Evolutionary conservation across 2,888 invertebrate genomes (phyloP).

Genomic region (Drosophila sordidapex): DNA sequence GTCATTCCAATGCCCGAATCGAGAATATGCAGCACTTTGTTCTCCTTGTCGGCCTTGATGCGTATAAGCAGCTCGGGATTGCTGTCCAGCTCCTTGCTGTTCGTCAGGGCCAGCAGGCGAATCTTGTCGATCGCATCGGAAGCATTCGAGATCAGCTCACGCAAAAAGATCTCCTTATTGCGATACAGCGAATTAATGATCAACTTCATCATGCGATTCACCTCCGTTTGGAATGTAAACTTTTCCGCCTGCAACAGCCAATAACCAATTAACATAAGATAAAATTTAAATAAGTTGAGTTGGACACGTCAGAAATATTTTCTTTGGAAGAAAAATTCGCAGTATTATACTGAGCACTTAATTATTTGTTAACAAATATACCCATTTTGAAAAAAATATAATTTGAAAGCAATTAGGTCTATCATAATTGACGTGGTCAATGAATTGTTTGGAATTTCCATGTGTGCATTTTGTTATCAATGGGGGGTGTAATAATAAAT

Average conservation of each 20-base stretch:
- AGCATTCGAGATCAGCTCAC: slow-evolving; percentile 99
- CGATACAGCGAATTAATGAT: slow-evolving; percentile 99
- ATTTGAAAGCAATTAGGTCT: not conserved
- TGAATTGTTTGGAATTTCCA: not conserved
- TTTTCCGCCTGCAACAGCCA: slow-evolving; percentile 88
- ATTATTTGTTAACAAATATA: not conserved
- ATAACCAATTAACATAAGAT: slow-evolving; percentile 2
- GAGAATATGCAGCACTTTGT: slow-evolving; percentile 95
- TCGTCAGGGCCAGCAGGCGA: slow-evolving; percentile 95
- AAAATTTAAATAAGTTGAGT: not conserved
- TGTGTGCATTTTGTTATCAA: not conserved
- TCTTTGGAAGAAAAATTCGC: not conserved
- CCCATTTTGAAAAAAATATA: not conserved
- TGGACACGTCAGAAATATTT: slow-evolving; percentile 6
- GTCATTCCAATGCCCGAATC: slow-evolving; percentile 99
- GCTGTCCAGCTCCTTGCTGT: slow-evolving; percentile 90
- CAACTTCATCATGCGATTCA: slow-evolving; percentile 99
- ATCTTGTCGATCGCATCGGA: slow-evolving; percentile 99
- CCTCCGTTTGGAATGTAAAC: slow-evolving; percentile 98
- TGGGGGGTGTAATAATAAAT: not conserved
- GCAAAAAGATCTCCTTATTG: slow-evolving; percentile 99
- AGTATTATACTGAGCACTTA: not conserved
- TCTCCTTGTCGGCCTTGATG: slow-evolving; percentile 97
- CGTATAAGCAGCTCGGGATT: slow-evolving; percentile 94
- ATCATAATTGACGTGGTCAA: not conserved